A percentile compares a stretch with the other conserved stretches of the same genome.
phyloP scores from a whole-genome alignment of 2,113 vertebrate genomes.

The Eurypyga helias region DNA sequence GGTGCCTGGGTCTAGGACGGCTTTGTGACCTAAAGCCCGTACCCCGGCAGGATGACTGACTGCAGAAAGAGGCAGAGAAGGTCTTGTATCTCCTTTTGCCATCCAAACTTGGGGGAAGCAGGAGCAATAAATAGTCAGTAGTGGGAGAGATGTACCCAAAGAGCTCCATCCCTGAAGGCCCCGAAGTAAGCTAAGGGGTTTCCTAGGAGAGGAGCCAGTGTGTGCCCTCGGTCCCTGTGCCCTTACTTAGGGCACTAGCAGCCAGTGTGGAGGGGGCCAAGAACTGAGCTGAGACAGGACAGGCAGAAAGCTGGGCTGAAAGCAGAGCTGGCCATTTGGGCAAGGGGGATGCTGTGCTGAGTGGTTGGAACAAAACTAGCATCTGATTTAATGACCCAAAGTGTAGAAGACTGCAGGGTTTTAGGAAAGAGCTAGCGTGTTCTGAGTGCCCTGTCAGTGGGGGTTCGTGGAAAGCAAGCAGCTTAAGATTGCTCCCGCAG shows the following conservation, averaged over 20 bases:
- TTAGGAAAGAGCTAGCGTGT: neutral
- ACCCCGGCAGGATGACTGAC: neutral
- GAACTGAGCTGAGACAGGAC: neutral
- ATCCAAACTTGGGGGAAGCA: neutral
- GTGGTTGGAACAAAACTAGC: neutral
- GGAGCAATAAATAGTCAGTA: neutral
- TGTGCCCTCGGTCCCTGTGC: neutral
- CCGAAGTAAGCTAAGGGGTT: neutral
- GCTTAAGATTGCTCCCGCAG: neutral
- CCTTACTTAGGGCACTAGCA: neutral
- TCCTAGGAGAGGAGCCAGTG: neutral
- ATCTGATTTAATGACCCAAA: neutral
- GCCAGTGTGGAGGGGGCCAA: neutral
- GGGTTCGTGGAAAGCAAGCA: neutral
- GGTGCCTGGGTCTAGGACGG: neutral
- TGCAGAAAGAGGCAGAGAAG: neutral
- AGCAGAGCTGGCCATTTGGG: neutral
- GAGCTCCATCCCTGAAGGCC: neutral
- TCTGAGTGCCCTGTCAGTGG: neutral
- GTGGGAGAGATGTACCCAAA: neutral
- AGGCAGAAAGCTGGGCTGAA: neutral
- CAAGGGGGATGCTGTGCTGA: neutral
- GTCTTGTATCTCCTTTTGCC: neutral
- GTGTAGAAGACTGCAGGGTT: neutral
- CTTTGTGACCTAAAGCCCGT: neutral